Evolutionary conservation across 2,113 vertebrate species (phyloP), one percentile per base, ranked within the genome.

Genomic region (Caranx melampygus): DNA sequence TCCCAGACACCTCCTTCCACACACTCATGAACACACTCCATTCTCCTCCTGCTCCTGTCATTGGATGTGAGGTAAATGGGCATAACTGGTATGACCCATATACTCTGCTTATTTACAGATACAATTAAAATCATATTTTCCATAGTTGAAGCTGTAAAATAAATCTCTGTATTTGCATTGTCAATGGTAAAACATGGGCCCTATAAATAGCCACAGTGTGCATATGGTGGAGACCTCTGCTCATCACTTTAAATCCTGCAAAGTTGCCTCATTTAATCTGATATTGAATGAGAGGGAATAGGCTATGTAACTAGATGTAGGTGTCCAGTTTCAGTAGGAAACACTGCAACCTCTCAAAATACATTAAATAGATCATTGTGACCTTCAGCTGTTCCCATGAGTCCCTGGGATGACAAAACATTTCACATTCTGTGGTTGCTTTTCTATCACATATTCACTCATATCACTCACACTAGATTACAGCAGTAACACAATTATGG

Each of bases 341-440:
- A 51, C 18, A 47, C 11, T 21, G 51, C 59, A 10, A 58, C 58
- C 73, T 77, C 79, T 81, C 60, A 71, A 21, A 75, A 79, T 71
- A 57, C 55, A 77, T 33, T 3, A 45, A 68, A 69, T 54, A 2
- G 49, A 78, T 68, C n/a, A 72, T 51, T 18, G 16, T 40, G 58
- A 72, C 49, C n/a, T 82, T 82, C 31, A 73, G 64, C 31, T 71
- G 65, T 57, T 45, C 64, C 60, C 49, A 31, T 52, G 51, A 60
- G 61, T 47, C 49, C 47, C 64, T 15, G 45, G 79, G 57, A 69
- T 35, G 47, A 55, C 35, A 66, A 77, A 66, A 73, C 57, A 73
- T 66, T 59, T 66, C 44, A 31, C n/a, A 47, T 15, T 44, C 10
- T 76, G 40, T 34, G 13, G 34, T 18, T 11, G 40, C 42, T 51